phyloP scores from a whole-genome alignment of 1,140 invertebrate species.

The Drosophila persimilis region DNA sequence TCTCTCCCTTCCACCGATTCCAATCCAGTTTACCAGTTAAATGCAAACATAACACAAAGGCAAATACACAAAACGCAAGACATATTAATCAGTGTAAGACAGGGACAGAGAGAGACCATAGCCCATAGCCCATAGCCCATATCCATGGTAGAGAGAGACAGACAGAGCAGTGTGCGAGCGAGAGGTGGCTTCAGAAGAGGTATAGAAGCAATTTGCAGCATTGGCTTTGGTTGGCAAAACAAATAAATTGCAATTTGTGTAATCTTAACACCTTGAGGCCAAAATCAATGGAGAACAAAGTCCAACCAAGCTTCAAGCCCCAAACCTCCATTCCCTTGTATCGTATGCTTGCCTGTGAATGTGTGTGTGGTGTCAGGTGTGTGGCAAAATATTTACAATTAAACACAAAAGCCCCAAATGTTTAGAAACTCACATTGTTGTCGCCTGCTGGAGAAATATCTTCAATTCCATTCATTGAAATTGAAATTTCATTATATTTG shows the following conservation, averaged over 20 bases:
- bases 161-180: background rate
- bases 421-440: conserved; percentile 49
- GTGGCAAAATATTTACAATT: conserved; percentile 78
- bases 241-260: conserved; percentile 81
- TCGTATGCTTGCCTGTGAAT: background rate
- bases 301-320: background rate
- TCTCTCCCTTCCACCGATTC: conserved; percentile 5
- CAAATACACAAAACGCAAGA: conserved; percentile 64
- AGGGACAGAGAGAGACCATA: conserved; percentile 7
- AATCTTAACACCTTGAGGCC: conserved; percentile 76
- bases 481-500: conserved; percentile 42
- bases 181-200: background rate
- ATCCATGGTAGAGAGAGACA: background rate
- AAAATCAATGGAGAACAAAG: conserved; percentile 65
- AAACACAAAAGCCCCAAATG: conserved; percentile 64
- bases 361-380: conserved; percentile 61
- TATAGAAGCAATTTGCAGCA: conserved; percentile 57
- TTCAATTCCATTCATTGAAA: conserved; percentile 26
- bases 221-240: conserved; percentile 71
- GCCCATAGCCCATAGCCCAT: too few relatives aligned
- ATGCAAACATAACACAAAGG: conserved; percentile 69
- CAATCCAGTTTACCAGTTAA: conserved; percentile 61
- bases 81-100: conserved; percentile 71
- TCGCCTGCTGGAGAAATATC: conserved; percentile 12
- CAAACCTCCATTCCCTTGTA: conserved; percentile 6